Conservation (phyloP, 1,140 invertebrate species). For the Diabrotica virgifera region DNA sequence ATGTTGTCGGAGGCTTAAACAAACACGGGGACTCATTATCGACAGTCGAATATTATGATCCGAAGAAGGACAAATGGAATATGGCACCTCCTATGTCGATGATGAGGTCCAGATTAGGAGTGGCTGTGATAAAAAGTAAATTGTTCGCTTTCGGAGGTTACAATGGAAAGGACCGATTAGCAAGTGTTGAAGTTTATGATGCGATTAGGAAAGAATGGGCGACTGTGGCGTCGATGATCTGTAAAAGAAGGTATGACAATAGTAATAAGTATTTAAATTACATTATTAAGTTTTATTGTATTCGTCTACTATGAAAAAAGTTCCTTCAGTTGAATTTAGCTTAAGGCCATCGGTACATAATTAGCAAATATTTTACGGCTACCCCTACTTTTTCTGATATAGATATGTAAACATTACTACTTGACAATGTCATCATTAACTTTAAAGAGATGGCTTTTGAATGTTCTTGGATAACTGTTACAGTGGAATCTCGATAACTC, state of each 20-base stretch:
- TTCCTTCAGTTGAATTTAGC: too few relatives aligned
- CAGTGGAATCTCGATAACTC: too few relatives aligned
- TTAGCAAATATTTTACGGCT: too few relatives aligned
- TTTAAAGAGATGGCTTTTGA: too few relatives aligned
- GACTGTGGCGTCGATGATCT: slow-evolving; percentile 77
- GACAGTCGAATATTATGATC: slow-evolving; percentile 86
- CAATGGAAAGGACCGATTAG: slow-evolving; percentile 77
- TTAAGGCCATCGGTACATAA: too few relatives aligned
- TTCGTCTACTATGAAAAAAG: too few relatives aligned
- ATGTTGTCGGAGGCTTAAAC: slow-evolving; percentile 83
- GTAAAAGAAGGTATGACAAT: slow-evolving; percentile 71
- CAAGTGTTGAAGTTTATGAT: slow-evolving; percentile 88
- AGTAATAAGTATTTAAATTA: not conserved
- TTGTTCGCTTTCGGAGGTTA: slow-evolving; percentile 76
- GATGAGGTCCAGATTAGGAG: slow-evolving; percentile 78
- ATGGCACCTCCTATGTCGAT: slow-evolving; percentile 84
- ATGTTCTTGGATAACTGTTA: too few relatives aligned
- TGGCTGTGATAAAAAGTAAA: slow-evolving; percentile 74
- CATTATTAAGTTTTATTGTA: too few relatives aligned
- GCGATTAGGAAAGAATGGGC: slow-evolving; percentile 72
- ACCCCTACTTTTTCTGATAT: too few relatives aligned
- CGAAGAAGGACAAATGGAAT: slow-evolving; percentile 68
- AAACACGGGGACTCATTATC: slow-evolving; percentile 82
- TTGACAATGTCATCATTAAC: too few relatives aligned
- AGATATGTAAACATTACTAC: too few relatives aligned